Base-by-base conservation (phyloP, 2,888 invertebrate species). In the Pachymerium ferrugineum region DNA sequence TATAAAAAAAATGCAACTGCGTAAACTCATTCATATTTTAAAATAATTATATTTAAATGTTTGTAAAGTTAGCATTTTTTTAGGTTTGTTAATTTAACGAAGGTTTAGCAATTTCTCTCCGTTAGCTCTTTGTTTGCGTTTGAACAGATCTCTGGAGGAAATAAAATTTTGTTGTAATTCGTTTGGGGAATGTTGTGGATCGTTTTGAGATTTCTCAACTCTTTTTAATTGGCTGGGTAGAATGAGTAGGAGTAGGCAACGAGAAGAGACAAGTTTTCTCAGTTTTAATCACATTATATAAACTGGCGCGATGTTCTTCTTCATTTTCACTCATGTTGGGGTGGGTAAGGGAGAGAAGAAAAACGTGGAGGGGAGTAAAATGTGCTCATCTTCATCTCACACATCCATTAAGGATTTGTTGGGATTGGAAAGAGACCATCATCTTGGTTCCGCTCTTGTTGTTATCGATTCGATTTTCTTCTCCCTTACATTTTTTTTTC, bases 171-270 rank as follows among this genome's bases (percentile, higher is more conserved):
- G 62, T 62, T 62, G 62, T 62, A 62, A 62, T 62, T 62, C 62
- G 62, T 62, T 62, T 62, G 62, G 62, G 62, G 62, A 62, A 62
- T 62, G 25, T 62, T 62, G 62, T 25, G 62, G 62, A 62, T 62
- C 62, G 62, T 62, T 62, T 62, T 62, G 62, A 62, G 62, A 62
- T 62, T 62, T 62, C 62, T 62, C 62, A 62, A 62, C 28, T 62
- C 62, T 62, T 62, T 62, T 62, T 62, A 62, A 62, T 62, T 62
- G 62, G 62, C 62, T 62, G 62, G n/a, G 25, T 62, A 62, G 62
- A 62, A 62, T 62, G 62, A 62, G 62, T 62, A 28, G 28, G 62
- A 28, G 62, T 62, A 62, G 62, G 62, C 62, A 62, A 62, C 62
- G 62, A 62, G 62, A 25, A 62, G 62, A 62, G 62, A 62, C 62